phyloP scores from a whole-genome alignment of 2,888 invertebrate genomes.

The Heliconius sara region DNA sequence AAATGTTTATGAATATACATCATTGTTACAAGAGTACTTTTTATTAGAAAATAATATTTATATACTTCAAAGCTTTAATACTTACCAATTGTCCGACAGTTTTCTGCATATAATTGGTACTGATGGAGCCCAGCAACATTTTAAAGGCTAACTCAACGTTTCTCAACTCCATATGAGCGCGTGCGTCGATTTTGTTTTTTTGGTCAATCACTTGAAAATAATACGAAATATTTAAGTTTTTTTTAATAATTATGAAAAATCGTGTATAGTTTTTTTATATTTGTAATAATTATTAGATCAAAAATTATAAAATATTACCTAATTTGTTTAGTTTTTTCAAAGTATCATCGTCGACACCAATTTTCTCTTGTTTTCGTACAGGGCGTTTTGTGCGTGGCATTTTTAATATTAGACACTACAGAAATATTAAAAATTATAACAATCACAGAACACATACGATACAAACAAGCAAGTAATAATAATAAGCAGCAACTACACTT shows the following conservation, averaged over 20 bases:
- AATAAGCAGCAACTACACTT: neutral
- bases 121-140: slow-evolving; percentile 64
- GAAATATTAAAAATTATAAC: neutral
- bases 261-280: neutral
- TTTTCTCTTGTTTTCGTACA: slow-evolving; percentile 64
- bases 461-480: neutral
- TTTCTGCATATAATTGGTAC: slow-evolving; percentile 61
- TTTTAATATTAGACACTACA: slow-evolving; percentile 43
- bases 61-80: neutral
- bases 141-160: slow-evolving; percentile 71
- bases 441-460: neutral
- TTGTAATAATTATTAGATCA: neutral
- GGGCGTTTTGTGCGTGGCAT: slow-evolving; percentile 80
- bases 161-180: slow-evolving; percentile 61
- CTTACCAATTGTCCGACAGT: slow-evolving; percentile 71
- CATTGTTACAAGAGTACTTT: neutral
- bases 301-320: slow-evolving; percentile 53
- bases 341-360: slow-evolving; percentile 60
- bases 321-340: slow-evolving; percentile 68
- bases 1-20: neutral
- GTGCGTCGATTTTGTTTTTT: slow-evolving; percentile 65
- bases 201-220: slow-evolving; percentile 63
- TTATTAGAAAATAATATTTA: neutral
- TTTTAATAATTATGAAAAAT: neutral
- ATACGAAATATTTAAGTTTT: neutral